phyloP scores from a whole-genome alignment of 2,797 vertebrate species.

The Ciconia nigra region DNA sequence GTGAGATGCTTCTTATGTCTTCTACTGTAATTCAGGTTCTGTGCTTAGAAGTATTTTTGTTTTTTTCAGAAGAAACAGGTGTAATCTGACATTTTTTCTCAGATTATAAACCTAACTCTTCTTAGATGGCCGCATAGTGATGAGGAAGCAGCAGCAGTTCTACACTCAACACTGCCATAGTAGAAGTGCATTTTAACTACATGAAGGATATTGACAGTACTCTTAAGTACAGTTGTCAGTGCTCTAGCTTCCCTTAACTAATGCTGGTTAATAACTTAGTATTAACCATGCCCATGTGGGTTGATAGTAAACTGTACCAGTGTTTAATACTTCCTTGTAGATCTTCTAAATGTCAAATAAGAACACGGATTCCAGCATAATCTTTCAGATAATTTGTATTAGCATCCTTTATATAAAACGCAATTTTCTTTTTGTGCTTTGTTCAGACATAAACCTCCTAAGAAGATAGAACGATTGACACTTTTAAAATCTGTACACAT shows the following conservation, averaged over 20 bases:
- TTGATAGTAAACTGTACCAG: neutral
- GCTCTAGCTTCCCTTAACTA: neutral
- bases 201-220: neutral
- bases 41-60: neutral
- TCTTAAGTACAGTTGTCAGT: neutral
- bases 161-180: neutral
- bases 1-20: neutral
- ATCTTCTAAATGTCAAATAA: neutral
- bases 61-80: neutral
- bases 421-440: slow-evolving; percentile 13
- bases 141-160: neutral
- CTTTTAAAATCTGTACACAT: slow-evolving; percentile 95
- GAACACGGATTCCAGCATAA: neutral
- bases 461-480: slow-evolving; percentile 85
- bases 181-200: neutral
- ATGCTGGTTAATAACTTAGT: neutral
- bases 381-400: neutral
- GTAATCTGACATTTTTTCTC: neutral
- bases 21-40: neutral
- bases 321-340: neutral
- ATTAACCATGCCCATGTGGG: neutral
- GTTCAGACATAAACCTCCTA: slow-evolving; percentile 82
- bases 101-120: neutral
- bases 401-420: neutral
- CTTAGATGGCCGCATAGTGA: neutral